Percentiles rank a stretch among this genome's conserved stretches.
Conservation (phyloP, 2,113 vertebrate genomes). For the Anarhynchus alexandrinus region DNA sequence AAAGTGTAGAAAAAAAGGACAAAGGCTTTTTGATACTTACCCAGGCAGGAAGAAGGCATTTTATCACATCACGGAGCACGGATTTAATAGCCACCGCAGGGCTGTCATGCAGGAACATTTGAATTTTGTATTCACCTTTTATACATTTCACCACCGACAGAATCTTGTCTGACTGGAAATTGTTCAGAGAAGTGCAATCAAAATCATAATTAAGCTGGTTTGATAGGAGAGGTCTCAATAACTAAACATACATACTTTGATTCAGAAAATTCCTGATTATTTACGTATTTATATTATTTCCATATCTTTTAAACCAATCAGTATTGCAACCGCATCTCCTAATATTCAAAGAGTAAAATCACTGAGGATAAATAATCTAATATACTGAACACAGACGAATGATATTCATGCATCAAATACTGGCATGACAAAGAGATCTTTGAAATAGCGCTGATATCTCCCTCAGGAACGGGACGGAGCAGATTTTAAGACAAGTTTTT, state of each 20-base stretch:
- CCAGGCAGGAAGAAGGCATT: neutral
- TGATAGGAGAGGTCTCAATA: neutral
- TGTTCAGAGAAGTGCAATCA: neutral
- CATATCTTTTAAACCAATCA: neutral
- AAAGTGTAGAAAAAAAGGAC: neutral
- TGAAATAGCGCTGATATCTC: neutral
- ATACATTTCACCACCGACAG: neutral
- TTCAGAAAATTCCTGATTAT: neutral
- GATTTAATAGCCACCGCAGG: neutral
- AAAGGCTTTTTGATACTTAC: neutral
- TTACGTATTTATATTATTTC: neutral
- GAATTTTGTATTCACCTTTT: neutral
- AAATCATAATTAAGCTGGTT: neutral
- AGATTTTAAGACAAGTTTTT: neutral
- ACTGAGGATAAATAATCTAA: neutral
- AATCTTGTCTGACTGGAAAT: neutral
- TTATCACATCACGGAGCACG: neutral
- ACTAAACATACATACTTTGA: neutral
- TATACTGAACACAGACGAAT: neutral
- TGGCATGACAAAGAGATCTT: neutral
- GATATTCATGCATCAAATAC: neutral
- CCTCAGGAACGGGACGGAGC: neutral
- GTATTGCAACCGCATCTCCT: neutral
- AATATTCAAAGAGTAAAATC: neutral
- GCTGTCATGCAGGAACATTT: neutral